Percentiles rank a stretch among this genome's conserved stretches.
Conservation (phyloP, 1,140 invertebrate species). For the Heliconius melpomene region DNA sequence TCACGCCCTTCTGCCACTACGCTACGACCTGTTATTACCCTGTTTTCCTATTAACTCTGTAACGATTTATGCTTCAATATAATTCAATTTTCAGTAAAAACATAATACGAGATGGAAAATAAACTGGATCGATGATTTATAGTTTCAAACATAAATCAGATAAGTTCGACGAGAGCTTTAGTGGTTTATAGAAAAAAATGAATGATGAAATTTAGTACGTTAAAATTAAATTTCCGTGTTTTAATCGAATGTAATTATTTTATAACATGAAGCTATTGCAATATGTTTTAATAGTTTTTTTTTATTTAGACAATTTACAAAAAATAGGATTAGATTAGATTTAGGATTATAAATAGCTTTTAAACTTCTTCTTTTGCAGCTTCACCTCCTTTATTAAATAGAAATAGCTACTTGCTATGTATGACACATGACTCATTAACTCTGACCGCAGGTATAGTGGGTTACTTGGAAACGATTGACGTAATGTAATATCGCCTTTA, state of each 20-base stretch:
- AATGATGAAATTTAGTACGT: not conserved
- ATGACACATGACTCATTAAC: no score
- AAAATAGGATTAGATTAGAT: no score
- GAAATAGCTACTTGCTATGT: no score
- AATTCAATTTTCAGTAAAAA: not conserved
- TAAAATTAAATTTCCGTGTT: not conserved
- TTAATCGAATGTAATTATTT: not conserved
- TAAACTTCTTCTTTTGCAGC: no score
- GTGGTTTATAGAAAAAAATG: not conserved
- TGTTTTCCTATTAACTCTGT: not conserved
- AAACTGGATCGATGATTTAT: conserved; percentile 4
- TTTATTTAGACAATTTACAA: no score
- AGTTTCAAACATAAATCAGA: conserved; percentile 12
- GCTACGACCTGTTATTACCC: not conserved
- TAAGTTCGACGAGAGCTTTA: not conserved
- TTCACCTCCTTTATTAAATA: not conserved
- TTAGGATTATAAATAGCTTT: no score
- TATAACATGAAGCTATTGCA: no score
- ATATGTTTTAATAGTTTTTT: no score
- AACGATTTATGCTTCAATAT: not conserved
- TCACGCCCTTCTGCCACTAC: no score
- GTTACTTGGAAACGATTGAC: no score
- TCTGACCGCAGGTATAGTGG: no score
- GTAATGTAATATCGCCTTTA: no score
- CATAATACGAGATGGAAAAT: not conserved